These are phyloP conservation scores for Chondrosia reniformis DNA, from an alignment of 37 sponge, comb jelly and placozoan genomes.

Conservation along the genomic window DNA sequence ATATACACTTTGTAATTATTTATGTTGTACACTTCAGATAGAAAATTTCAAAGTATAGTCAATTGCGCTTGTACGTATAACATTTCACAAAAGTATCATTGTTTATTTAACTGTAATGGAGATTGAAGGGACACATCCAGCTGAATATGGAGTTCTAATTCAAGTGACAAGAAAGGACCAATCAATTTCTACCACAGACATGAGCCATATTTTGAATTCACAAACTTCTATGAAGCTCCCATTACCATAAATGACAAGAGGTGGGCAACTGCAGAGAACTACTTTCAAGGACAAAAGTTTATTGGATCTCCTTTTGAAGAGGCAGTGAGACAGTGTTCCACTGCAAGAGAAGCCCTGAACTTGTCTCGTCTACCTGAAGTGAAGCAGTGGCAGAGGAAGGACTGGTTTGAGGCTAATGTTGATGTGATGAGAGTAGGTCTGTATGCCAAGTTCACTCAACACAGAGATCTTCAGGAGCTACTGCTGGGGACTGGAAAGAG, in stretches of 20 bases:
- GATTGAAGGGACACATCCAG: too few relatives aligned
- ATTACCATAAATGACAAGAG: slow-evolving; percentile 7
- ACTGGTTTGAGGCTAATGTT: slow-evolving; percentile 46
- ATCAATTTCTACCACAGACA: slow-evolving; percentile 57
- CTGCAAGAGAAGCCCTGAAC: slow-evolving; percentile 46
- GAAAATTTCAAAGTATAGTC: too few relatives aligned
- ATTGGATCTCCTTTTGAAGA: slow-evolving; percentile 47
- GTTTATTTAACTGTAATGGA: too few relatives aligned
- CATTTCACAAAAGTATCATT: too few relatives aligned
- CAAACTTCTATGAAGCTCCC: slow-evolving; percentile 32
- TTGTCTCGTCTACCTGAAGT: slow-evolving; percentile 32
- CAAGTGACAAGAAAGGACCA: too few relatives aligned
- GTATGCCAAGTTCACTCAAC: slow-evolving; percentile 49
- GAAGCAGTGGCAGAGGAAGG: slow-evolving; percentile 37
- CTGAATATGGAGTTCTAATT: too few relatives aligned
- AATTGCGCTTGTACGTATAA: too few relatives aligned
- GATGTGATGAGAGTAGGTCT: slow-evolving; percentile 52
- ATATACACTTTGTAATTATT: too few relatives aligned
- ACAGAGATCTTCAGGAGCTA: neutral
- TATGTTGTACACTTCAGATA: too few relatives aligned
- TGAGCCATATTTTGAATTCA: slow-evolving; percentile 62
- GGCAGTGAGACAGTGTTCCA: neutral
- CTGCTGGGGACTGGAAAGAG: slow-evolving; percentile 30
- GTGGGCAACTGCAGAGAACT: slow-evolving; percentile 60
- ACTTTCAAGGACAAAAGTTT: slow-evolving; percentile 69